Base-by-base conservation (phyloP, 2,888 invertebrate genomes). In the Ichneumon xanthorius region DNA sequence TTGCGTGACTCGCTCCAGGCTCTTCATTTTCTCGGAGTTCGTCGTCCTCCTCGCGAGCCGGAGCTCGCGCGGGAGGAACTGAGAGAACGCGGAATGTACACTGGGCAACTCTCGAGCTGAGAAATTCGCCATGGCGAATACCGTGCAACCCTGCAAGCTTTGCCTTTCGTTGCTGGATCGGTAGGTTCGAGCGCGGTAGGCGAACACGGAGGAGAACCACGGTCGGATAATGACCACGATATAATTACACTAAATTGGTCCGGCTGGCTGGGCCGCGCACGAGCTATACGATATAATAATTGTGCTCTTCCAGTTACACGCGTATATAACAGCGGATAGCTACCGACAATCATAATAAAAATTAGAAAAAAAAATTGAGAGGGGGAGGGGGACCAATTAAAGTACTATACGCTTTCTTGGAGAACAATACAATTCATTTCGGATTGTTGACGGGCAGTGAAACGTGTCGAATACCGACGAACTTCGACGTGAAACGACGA, bases 221-320 rank as follows among this genome's bases (percentile, higher is more conserved):
- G 72, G 85, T 71, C 78, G 88, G 89, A 90, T 90, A 91, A 89
- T 89, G 86, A 87, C 88, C 88, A 87, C 89, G 89, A 90, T 90
- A 89, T 91, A 91, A 91, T 91, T 91, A 90, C 88, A 87, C 90
- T 88, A 90, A 91, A 91, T 91, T 91, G 90, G 89, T 87, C 72
- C 85, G 81, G 80, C 86, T 80, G 88, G 72, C 65, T 26, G 65
- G 37, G 50, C 37, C 48, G 48, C 82, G 80, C 80, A 77, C 85
- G 76, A 72, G 79, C 80, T 85, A 58, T 68, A 82, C 85, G 80
- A 85, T 82, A 85, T 86, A 83, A 89, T 90, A 89, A 90, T 89
- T 89, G 87, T 87, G 30, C 82, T 72, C 85, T 80, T 85, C 82
- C 85, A 85, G 82, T 85, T 82, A 85, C 80, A 77, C 82, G 82